Conservation (phyloP, 2,113 vertebrate genomes). For the Phycodurus eques region DNA sequence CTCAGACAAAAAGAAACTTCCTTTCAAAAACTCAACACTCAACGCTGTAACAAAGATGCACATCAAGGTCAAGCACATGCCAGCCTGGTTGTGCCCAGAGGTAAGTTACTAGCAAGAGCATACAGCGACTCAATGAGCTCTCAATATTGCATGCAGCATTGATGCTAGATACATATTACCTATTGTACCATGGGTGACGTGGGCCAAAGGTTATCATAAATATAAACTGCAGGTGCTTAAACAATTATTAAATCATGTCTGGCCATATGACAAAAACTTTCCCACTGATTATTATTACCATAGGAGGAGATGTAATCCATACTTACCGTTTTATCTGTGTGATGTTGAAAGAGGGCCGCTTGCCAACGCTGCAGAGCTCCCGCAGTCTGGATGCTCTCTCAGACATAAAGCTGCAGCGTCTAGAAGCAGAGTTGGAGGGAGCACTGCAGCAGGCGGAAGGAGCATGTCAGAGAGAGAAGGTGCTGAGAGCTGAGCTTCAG, state of each 20-base stretch:
- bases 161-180: background rate
- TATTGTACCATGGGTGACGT: background rate
- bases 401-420: slow-evolving; percentile 68
- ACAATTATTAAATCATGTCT: background rate
- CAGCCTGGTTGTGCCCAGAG: slow-evolving; percentile 73
- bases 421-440: slow-evolving; percentile 83
- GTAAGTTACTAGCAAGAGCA: slow-evolving; percentile 49
- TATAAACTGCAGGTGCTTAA: no score
- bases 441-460: slow-evolving; percentile 76
- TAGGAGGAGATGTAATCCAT: background rate
- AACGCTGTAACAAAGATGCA: slow-evolving; percentile 71
- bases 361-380: slow-evolving; percentile 74
- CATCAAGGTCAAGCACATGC: slow-evolving; percentile 75
- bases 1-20: slow-evolving; percentile 76
- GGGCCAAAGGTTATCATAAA: background rate
- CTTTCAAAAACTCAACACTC: slow-evolving; percentile 72
- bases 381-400: slow-evolving; percentile 70
- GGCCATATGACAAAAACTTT: background rate
- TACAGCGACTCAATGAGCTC: background rate
- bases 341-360: slow-evolving; percentile 58
- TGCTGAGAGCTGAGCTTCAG: slow-evolving; percentile 80
- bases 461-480: slow-evolving; percentile 82
- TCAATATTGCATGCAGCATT: background rate
- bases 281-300: background rate
- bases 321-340: background rate